phyloP scores from a whole-genome alignment of 2,113 vertebrate genomes.

The Herpetotheres cachinnans region DNA sequence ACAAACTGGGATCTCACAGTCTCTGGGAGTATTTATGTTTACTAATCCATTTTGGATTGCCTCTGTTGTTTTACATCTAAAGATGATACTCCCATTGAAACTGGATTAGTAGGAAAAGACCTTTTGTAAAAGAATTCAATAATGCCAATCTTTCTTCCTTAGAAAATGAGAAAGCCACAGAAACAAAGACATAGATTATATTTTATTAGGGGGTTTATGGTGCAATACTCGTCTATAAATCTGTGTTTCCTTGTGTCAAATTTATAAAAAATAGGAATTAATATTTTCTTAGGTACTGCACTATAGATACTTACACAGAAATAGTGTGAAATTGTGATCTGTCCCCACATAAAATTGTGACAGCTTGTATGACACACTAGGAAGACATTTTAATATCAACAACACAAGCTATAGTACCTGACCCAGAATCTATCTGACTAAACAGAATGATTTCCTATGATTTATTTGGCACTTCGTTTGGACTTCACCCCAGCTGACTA shows the following conservation, averaged over 20 bases:
- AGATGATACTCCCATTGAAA: not conserved
- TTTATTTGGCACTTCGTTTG: not conserved
- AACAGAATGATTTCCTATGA: not conserved
- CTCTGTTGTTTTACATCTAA: slow-evolving; percentile 9
- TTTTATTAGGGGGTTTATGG: not conserved
- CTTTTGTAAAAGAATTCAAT: not conserved
- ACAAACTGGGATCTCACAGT: not conserved
- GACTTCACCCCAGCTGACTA: not conserved
- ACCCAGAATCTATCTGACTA: not conserved
- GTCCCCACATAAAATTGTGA: not conserved
- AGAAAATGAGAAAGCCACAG: not conserved
- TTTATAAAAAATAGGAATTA: not conserved
- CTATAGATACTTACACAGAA: not conserved
- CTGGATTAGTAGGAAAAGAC: not conserved
- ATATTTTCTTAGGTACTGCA: not conserved
- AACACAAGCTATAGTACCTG: not conserved
- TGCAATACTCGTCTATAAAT: not conserved
- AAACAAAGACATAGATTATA: not conserved
- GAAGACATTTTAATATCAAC: not conserved
- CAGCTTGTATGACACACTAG: not conserved
- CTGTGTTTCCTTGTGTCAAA: not conserved
- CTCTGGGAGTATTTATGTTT: not conserved
- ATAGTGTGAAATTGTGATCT: not conserved
- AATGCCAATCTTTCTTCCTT: slow-evolving; percentile 6
- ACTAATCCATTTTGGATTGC: not conserved